These are phyloP conservation scores for Rhinoptilus africanus DNA, from an alignment of 2,113 vertebrate genomes.

Conservation along the genomic window DNA sequence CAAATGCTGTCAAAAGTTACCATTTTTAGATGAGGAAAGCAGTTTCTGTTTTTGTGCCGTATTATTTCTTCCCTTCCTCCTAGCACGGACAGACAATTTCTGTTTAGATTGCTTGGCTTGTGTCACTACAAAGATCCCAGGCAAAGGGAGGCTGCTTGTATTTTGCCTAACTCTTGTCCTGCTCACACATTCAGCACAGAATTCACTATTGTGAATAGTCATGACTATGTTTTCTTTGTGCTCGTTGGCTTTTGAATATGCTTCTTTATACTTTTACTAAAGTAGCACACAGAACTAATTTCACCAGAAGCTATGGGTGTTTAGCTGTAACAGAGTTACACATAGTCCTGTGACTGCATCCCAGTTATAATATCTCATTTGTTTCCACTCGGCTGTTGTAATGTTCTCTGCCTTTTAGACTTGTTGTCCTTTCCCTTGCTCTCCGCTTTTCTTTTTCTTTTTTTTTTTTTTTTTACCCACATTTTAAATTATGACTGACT, in stretches of 20 bases:
- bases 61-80: not conserved
- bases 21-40: not conserved
- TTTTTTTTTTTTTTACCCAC: not conserved
- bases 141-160: not conserved
- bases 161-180: not conserved
- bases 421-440: not conserved
- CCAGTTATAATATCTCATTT: slow-evolving; percentile 12
- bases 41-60: not conserved
- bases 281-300: slow-evolving; percentile 18
- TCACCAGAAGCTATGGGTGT: slow-evolving; percentile 24
- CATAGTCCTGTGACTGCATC: slow-evolving; percentile 39
- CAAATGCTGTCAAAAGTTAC: slow-evolving; percentile 3
- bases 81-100: slow-evolving; percentile 37
- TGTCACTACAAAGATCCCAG: not conserved
- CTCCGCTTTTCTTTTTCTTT: not conserved
- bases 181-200: slow-evolving; percentile 1
- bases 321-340: slow-evolving; percentile 4
- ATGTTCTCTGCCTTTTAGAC: not conserved
- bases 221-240: slow-evolving; percentile 31
- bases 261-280: slow-evolving; percentile 25
- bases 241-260: slow-evolving; percentile 7
- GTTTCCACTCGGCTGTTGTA: not conserved
- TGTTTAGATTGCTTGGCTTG: not conserved
- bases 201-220: not conserved
- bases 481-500: not conserved